Percentiles rank a stretch among this genome's conserved stretches.
These are phyloP conservation scores for Lasius fuliginosus DNA, from an alignment of 2,888 invertebrate genomes.

Conservation along the genomic window DNA sequence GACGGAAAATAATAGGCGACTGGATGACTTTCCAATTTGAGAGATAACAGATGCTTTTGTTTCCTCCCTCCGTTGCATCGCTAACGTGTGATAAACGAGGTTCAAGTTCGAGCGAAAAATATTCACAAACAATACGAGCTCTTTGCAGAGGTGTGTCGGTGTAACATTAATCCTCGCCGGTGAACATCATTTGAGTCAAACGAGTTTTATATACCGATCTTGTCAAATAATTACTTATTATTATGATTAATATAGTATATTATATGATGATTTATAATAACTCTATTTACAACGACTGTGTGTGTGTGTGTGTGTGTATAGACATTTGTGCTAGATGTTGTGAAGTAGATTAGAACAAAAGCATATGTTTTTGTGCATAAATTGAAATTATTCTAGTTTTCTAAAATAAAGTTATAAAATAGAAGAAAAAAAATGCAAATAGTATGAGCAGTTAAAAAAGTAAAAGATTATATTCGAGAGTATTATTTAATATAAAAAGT, in stretches of 20 bases:
- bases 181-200: not conserved
- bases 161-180: not conserved
- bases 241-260: not conserved
- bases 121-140: not conserved
- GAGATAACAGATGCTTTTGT: constrained; percentile 20
- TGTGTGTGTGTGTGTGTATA: no score
- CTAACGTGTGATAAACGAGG: constrained; percentile 7
- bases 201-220: not conserved
- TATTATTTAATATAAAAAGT: not conserved
- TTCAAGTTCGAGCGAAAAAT: constrained; percentile 16
- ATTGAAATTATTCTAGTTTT: not conserved
- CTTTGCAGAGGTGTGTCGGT: not conserved
- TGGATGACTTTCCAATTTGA: constrained; percentile 23
- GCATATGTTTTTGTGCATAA: not conserved
- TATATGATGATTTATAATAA: not conserved
- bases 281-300: not conserved
- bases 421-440: not conserved
- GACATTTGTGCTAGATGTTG: not conserved
- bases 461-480: not conserved
- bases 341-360: not conserved
- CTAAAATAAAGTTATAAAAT: not conserved
- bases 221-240: constrained; percentile 16
- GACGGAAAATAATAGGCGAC: constrained; percentile 12
- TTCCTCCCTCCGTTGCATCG: not conserved
- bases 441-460: not conserved